phyloP scores from a whole-genome alignment of 2,888 invertebrate species.

The Stramonita haemastoma region DNA sequence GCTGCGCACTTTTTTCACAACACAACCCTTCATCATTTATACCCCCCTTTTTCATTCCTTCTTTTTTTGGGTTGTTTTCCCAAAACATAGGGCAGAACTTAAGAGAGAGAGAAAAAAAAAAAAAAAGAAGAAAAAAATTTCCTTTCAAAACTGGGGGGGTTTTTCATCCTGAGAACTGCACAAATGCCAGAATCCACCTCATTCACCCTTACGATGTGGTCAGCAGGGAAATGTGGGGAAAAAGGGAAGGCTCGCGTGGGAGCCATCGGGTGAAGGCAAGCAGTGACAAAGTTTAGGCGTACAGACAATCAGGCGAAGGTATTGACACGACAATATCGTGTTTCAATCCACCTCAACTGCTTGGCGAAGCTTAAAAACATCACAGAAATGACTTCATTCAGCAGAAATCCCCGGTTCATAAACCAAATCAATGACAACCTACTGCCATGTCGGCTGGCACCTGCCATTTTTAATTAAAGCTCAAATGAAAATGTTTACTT shows the following conservation, averaged over 20 bases:
- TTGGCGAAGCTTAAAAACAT: not conserved
- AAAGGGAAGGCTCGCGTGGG: not conserved
- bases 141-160: not conserved
- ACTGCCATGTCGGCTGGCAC: not conserved
- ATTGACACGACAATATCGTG: conserved; percentile 10
- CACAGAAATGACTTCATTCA: not conserved
- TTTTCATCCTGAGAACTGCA: too few species aligned
- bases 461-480: too few species aligned
- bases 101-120: too few species aligned
- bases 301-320: conserved; percentile 28
- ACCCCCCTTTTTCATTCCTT: too few species aligned
- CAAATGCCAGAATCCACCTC: not conserved
- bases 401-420: not conserved
- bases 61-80: not conserved
- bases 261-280: not conserved
- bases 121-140: not conserved
- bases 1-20: too few species aligned
- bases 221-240: not conserved
- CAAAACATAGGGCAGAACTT: not conserved
- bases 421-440: not conserved
- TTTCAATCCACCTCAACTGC: conserved; percentile 24
- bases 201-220: conserved; percentile 26
- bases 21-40: too few species aligned
- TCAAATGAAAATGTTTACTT: too few species aligned
- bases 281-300: conserved; percentile 24